These are phyloP conservation scores for Diuraphis noxia DNA, from an alignment of 1,140 invertebrate genomes.

Conservation along the genomic window DNA sequence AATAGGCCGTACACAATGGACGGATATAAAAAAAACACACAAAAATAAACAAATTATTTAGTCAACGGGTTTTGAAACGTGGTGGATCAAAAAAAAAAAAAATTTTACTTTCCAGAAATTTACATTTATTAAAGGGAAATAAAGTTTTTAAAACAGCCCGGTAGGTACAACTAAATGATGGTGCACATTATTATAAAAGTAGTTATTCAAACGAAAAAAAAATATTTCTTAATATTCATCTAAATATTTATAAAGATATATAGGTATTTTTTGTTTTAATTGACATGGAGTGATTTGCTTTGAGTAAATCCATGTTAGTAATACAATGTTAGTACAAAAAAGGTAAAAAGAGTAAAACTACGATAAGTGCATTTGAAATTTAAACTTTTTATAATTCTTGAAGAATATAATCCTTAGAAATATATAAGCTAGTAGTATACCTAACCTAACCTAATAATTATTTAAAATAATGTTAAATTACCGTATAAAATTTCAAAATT, in stretches of 20 bases:
- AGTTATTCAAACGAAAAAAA: background rate
- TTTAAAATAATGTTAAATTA: background rate
- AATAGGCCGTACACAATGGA: slow-evolving; percentile 15
- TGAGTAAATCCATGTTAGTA: background rate
- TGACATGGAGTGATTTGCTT: background rate
- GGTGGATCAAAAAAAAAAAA: background rate
- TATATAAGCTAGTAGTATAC: no score
- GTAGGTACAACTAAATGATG: background rate
- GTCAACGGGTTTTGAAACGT: background rate
- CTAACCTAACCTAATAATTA: no score
- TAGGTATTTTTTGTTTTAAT: no score
- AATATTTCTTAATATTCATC: background rate
- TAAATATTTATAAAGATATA: background rate
- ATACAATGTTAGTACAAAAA: background rate
- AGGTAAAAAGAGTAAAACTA: background rate
- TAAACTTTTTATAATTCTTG: background rate
- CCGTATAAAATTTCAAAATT: background rate
- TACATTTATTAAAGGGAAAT: background rate
- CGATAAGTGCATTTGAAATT: background rate
- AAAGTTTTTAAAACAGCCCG: background rate
- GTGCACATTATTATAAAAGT: background rate
- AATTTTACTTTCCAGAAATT: background rate
- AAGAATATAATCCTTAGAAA: background rate
- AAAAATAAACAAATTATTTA: background rate
- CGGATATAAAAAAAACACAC: background rate